Percentiles rank a stretch among this genome's conserved stretches.
Conservation (phyloP, 2,113 vertebrate species). For the Peromyscus polionotus region DNA sequence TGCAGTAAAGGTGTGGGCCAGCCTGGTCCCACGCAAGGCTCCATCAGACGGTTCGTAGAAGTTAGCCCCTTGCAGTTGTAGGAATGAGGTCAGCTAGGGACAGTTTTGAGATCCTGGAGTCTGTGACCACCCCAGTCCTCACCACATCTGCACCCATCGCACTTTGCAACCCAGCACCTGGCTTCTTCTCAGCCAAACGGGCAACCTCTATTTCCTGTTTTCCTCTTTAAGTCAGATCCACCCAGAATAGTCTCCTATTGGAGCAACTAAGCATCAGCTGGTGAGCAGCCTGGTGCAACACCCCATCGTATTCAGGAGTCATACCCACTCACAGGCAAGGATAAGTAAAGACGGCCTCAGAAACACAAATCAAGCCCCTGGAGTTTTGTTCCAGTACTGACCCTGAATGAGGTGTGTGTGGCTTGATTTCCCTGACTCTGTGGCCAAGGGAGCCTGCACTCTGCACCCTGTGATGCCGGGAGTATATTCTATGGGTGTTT, state of each 20-base stretch:
- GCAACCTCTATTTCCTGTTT: no score
- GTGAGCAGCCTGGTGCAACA: background rate
- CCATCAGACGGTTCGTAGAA: background rate
- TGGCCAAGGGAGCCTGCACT: background rate
- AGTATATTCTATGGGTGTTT: background rate
- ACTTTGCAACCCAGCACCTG: background rate
- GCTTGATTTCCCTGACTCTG: background rate
- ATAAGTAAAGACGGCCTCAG: background rate
- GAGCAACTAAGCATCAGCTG: background rate
- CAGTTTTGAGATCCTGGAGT: background rate
- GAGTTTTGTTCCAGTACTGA: background rate
- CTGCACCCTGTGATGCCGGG: background rate
- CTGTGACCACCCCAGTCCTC: background rate
- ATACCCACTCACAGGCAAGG: background rate
- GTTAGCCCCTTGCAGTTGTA: background rate
- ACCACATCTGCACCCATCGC: fast-evolving
- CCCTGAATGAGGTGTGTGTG: background rate
- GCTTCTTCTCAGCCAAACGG: background rate
- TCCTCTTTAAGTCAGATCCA: background rate
- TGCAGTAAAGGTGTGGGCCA: background rate
- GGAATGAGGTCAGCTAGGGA: background rate
- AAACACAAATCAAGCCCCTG: background rate
- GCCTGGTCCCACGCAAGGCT: no score
- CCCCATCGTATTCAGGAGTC: background rate
- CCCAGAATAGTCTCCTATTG: background rate